These are phyloP conservation scores for Falco cherrug DNA, from an alignment of 2,797 vertebrate genomes.

Conservation along the genomic window DNA sequence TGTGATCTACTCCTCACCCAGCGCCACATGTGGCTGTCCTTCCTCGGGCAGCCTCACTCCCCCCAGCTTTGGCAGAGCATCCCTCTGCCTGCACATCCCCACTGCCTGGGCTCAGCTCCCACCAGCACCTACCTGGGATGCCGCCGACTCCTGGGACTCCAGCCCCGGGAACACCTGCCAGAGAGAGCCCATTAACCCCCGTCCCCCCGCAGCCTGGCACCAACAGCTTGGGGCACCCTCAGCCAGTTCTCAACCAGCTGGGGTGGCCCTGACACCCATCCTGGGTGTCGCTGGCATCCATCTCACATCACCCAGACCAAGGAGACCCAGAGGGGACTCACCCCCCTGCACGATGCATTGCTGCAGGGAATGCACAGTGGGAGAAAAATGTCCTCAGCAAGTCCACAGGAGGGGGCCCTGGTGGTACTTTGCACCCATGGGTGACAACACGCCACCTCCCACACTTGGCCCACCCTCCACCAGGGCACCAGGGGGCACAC, in stretches of 20 bases:
- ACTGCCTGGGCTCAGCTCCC: background rate
- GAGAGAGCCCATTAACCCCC: background rate
- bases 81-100: background rate
- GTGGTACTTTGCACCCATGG: background rate
- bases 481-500: fast-evolving
- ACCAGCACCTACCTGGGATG: conserved; percentile 44
- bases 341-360: background rate
- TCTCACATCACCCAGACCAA: background rate
- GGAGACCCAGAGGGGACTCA: background rate
- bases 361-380: background rate
- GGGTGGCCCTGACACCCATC: background rate
- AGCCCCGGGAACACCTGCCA: conserved; percentile 39
- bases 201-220: fast-evolving
- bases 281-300: background rate
- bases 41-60: fast-evolving
- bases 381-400: background rate
- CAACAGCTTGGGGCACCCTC: background rate
- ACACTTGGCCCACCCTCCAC: fast-evolving
- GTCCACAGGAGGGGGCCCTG: background rate
- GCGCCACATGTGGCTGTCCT: fast-evolving
- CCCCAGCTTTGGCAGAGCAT: background rate
- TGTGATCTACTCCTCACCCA: background rate
- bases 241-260: background rate
- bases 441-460: background rate
- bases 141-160: conserved; percentile 37